Evolutionary conservation across 2,888 invertebrate species (phyloP).

Genomic region (Enoplolaimus lenunculus): DNA sequence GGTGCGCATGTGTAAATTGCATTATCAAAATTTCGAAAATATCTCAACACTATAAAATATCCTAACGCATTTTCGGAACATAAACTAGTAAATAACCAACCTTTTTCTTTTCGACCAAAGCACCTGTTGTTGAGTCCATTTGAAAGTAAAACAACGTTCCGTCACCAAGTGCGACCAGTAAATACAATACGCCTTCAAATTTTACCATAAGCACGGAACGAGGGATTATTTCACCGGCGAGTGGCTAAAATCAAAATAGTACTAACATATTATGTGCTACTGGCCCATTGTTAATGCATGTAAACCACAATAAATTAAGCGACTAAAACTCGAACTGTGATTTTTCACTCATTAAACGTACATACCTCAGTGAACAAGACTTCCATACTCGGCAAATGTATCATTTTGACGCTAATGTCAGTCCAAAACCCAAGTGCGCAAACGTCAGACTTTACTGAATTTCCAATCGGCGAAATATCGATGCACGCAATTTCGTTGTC

Average conservation of each 20-base stretch:
- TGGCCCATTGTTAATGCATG: no score
- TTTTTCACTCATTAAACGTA: no score
- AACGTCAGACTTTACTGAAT: conserved; percentile 51
- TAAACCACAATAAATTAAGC: no score
- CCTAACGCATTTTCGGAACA: no score
- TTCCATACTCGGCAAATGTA: conserved; percentile 63
- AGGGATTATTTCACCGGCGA: conserved; percentile 66
- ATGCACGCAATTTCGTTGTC: conserved; percentile 90
- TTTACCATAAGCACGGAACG: conserved; percentile 84
- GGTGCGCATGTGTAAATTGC: no score
- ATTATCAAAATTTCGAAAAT: no score
- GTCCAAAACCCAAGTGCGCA: conserved; percentile 92
- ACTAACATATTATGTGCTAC: no score
- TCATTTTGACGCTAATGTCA: conserved; percentile 76
- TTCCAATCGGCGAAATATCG: conserved; percentile 64
- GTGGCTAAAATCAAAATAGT: not conserved
- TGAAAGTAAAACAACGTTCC: conserved; percentile 93
- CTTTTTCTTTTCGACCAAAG: conserved; percentile 72
- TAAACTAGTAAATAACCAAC: no score
- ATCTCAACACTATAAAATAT: no score
- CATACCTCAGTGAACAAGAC: conserved; percentile 48
- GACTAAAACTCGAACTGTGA: no score
- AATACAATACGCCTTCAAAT: conserved; percentile 64
- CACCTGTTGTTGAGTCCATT: conserved; percentile 51
- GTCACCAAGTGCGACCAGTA: conserved; percentile 68